Evolutionary conservation across 2,113 vertebrate species (phyloP).

Genomic region (Chaetodon auriga): DNA sequence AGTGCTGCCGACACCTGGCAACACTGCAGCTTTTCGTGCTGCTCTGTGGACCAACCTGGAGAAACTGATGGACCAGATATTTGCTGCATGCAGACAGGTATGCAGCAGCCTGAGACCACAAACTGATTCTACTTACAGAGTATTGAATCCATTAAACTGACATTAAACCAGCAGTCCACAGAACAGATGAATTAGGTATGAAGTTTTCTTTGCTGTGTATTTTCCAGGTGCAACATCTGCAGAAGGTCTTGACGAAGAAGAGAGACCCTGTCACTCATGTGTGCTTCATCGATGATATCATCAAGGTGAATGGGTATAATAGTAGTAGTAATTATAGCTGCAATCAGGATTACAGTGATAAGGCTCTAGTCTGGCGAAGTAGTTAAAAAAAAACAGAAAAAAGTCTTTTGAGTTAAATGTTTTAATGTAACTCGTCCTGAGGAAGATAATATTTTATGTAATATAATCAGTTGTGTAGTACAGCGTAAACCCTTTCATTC

Average conservation of each 20-base stretch:
- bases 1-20: constrained; percentile 94
- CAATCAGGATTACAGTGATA: background rate
- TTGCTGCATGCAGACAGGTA: constrained; percentile 88
- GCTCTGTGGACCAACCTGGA: constrained; percentile 98
- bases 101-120: background rate
- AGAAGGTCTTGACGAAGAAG: constrained; percentile 95
- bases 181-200: background rate
- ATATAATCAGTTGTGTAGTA: background rate
- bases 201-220: background rate
- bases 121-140: background rate
- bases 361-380: background rate
- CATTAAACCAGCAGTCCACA: too few species aligned
- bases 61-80: constrained; percentile 98
- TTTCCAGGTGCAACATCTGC: constrained; percentile 94
- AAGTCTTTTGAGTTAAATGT: too few species aligned
- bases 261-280: constrained; percentile 96
- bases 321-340: background rate
- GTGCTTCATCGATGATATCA: constrained; percentile 97
- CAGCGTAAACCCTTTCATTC: background rate
- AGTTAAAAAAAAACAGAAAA: too few species aligned
- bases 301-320: constrained; percentile 86
- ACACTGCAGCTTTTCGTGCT: constrained; percentile 94
- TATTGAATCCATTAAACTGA: background rate
- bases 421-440: too few species aligned
- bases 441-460: background rate